A percentile compares a stretch with the other conserved stretches of the same genome.
Conservation (phyloP, 2,888 invertebrate species). For the Bombylius major region DNA sequence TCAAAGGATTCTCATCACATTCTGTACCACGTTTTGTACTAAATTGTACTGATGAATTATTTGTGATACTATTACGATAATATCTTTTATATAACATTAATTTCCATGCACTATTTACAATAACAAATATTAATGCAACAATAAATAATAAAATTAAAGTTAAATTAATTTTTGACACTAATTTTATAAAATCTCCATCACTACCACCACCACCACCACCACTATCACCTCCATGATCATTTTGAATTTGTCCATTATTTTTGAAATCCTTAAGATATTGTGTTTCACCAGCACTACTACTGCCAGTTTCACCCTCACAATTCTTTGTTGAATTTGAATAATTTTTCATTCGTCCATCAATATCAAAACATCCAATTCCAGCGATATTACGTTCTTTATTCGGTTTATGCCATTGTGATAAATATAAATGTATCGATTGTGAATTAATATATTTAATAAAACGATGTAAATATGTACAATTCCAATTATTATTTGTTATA, state of each 20-base stretch:
- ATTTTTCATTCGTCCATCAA: no score
- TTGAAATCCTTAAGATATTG: no score
- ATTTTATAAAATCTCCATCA: not conserved
- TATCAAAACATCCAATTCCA: not conserved
- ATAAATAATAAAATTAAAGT: not conserved
- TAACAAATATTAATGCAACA: not conserved
- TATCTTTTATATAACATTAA: not conserved
- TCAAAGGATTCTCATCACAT: no score
- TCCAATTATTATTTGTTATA: not conserved
- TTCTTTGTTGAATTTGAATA: no score
- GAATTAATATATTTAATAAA: not conserved
- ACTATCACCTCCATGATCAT: no score
- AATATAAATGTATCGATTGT: not conserved
- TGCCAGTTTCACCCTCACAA: no score
- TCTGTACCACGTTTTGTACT: no score
- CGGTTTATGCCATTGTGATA: not conserved
- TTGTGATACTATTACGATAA: not conserved
- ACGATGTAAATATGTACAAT: not conserved
- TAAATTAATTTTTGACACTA: not conserved
- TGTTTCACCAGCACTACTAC: no score
- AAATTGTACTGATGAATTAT: no score
- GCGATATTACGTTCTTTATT: slow-evolving; percentile 1
- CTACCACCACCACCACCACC: no score
- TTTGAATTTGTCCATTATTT: no score
- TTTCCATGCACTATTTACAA: not conserved